These are phyloP conservation scores for Cryptoprocta ferox DNA, from an alignment of 2,797 vertebrate genomes.

Conservation along the genomic window DNA sequence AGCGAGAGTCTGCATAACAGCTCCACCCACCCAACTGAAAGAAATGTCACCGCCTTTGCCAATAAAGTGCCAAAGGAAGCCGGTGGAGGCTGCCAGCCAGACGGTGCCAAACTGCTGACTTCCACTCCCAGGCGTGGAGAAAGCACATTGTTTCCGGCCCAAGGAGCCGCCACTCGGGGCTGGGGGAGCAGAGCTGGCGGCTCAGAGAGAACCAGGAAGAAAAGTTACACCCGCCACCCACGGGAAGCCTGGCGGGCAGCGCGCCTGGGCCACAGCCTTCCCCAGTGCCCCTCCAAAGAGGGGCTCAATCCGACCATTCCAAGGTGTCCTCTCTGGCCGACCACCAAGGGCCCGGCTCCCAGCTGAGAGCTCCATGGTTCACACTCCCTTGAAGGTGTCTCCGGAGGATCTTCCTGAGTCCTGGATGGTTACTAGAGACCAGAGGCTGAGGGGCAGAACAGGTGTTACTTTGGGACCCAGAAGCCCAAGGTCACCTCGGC, in stretches of 20 bases:
- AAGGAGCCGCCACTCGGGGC: conserved; percentile 77
- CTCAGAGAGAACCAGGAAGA: conserved; percentile 67
- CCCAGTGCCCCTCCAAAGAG: background rate
- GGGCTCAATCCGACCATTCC: accelerated
- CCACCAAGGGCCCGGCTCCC: background rate
- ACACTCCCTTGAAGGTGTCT: background rate
- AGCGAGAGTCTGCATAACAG: conserved; percentile 81
- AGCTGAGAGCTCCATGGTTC: background rate
- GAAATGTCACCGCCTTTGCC: conserved; percentile 83
- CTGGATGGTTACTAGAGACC: background rate
- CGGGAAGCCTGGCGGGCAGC: conserved; percentile 62
- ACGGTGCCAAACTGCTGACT: conserved; percentile 61
- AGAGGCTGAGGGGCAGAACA: background rate
- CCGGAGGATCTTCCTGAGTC: background rate
- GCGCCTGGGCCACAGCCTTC: background rate
- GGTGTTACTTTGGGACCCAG: background rate
- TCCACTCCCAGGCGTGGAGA: conserved; percentile 80
- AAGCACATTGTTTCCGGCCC: conserved; percentile 83
- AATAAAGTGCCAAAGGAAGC: conserved; percentile 78
- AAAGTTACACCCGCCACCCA: conserved; percentile 75
- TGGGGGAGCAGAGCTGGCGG: conserved; percentile 67
- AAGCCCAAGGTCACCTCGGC: background rate
- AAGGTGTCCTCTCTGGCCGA: background rate
- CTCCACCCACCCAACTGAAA: conserved; percentile 84
- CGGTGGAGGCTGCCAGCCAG: conserved; percentile 72